These are phyloP conservation scores for Protophormia terraenovae DNA, from an alignment of 2,888 invertebrate species.

Conservation along the genomic window DNA sequence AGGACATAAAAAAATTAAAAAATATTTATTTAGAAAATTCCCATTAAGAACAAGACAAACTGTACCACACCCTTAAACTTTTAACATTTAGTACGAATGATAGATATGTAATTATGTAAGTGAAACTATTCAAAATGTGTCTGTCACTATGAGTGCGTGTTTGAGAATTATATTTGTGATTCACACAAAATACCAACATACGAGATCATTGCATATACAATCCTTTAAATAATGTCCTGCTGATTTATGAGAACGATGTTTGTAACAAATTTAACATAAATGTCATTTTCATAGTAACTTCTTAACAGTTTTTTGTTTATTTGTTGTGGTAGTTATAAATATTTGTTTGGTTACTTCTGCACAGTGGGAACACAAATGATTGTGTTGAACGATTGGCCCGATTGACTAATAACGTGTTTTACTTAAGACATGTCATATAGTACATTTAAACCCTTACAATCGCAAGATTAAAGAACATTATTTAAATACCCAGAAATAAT, in stretches of 20 bases:
- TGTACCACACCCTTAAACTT: neutral
- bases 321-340: neutral
- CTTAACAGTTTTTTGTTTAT: neutral
- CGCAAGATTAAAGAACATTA: no score
- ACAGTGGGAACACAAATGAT: no score
- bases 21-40: neutral
- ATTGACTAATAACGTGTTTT: no score
- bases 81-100: neutral
- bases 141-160: no score
- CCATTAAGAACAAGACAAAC: constrained; percentile 2
- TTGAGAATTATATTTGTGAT: neutral
- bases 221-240: neutral
- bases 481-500: no score
- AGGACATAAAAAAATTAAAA: neutral
- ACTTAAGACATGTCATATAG: no score
- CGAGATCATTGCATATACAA: neutral
- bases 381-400: no score
- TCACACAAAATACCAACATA: neutral
- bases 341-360: neutral
- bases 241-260: neutral
- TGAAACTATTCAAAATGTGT: neutral
- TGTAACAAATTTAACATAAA: neutral
- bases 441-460: no score
- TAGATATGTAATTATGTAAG: neutral
- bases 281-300: neutral